Base-by-base conservation (phyloP, 2,113 vertebrate genomes). In the Proterorhinus semilunaris region DNA sequence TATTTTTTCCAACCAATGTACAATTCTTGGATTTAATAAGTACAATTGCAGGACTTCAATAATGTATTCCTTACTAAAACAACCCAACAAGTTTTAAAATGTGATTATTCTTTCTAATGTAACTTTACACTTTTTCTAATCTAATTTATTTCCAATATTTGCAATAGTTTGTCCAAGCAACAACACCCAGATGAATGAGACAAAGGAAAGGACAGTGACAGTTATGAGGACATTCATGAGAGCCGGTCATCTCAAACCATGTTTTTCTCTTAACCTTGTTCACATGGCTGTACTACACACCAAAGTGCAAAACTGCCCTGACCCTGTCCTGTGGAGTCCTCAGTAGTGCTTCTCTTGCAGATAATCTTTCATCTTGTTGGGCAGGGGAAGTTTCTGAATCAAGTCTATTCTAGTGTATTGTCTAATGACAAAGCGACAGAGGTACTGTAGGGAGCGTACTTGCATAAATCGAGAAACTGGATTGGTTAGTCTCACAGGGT, bases 341-440 rank as follows among this genome's bases (percentile, higher is more conserved):
- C 96, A 99, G 96, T 99, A 99, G 96, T 99, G 97, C 94, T 99
- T 99, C 93, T 99, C 98, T 93, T 99, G 98, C 91, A 99, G 91
- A 87, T 99, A 99, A 93, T 98, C 97, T 96, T 99, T 99, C 97
- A 99, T 99, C 92, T 98, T 99, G 95, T 96, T 98, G 87, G 98
- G 98, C 92, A 99, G 94, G 93, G 98, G 98, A 94, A 99, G 95
- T 94, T 98, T 99, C 89, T 97, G 97, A 90, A 99, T 99, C 65
- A 99, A 89, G 92, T 99, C 97, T 95, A 99, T 99, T 58, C 98
- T 91, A 50, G 98, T 99, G 79, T 98, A 99, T 86, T 99, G 97
- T 85, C 98, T 94, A 82, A 99, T 99, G 80, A 99, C 96, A 80
- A 99, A 99, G 62, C 97, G 96, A 84, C 98, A 99, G 90, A 99